A percentile compares a stretch with the other conserved stretches of the same genome.
phyloP scores from a whole-genome alignment of 2,797 vertebrate genomes.

The Spizella passerina region DNA sequence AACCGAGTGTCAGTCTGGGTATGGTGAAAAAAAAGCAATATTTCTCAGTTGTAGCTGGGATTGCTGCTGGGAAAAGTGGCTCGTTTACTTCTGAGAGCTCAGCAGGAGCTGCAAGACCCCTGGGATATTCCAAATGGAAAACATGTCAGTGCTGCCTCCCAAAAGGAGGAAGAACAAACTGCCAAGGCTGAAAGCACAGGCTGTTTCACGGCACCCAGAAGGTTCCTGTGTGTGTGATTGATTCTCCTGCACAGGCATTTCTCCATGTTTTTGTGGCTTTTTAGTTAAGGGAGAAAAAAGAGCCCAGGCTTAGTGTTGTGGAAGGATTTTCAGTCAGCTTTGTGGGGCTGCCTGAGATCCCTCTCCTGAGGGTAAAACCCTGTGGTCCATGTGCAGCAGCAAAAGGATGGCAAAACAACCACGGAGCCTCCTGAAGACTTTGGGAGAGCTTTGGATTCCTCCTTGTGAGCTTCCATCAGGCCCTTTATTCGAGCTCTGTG shows the following conservation, averaged over 20 bases:
- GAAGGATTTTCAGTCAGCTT: not conserved
- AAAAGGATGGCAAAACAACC: not conserved
- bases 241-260: constrained; percentile 5
- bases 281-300: not conserved
- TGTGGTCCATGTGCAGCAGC: not conserved
- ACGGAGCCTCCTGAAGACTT: not conserved
- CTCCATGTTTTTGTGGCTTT: constrained; percentile 3
- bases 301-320: not conserved
- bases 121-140: constrained; percentile 40
- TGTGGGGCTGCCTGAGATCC: not conserved
- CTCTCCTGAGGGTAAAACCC: not conserved
- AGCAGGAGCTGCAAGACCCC: not conserved
- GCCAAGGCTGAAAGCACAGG: not conserved
- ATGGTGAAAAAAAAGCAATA: not conserved
- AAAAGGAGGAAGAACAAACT: constrained; percentile 10
- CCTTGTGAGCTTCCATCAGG: not conserved
- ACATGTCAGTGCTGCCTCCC: constrained; percentile 17
- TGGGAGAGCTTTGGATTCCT: not conserved
- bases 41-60: not conserved
- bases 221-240: not conserved
- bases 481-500: not conserved
- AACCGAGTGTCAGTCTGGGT: not conserved
- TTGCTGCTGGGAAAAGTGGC: constrained; percentile 23
- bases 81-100: constrained; percentile 32
- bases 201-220: not conserved